These are phyloP conservation scores for Clepsis dumicolana DNA, from an alignment of 2,888 invertebrate species.

Conservation along the genomic window DNA sequence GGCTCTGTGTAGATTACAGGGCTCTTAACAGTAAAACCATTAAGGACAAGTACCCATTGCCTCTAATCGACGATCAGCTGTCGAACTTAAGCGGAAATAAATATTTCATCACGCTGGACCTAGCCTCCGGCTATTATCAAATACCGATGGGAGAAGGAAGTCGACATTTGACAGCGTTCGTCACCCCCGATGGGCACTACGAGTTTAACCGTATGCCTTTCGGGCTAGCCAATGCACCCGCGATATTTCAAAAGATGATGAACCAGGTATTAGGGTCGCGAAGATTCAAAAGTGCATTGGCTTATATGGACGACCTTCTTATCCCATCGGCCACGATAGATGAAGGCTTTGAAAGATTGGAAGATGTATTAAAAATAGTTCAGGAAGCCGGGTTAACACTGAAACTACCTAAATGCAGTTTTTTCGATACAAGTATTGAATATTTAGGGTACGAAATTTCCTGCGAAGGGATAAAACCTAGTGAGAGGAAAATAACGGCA, in stretches of 20 bases:
- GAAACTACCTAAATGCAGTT: constrained; percentile 34
- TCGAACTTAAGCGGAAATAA: constrained; percentile 52
- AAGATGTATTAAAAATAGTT: too few relatives aligned
- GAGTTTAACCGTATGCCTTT: constrained; percentile 56
- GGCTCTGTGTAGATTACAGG: constrained; percentile 50
- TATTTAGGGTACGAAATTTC: constrained; percentile 49
- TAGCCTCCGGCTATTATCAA: constrained; percentile 61
- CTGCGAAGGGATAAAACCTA: constrained; percentile 42
- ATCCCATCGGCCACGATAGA: too few relatives aligned
- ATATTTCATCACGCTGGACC: constrained; percentile 54
- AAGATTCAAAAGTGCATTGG: too few relatives aligned
- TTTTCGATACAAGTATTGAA: constrained; percentile 30
- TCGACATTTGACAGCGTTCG: constrained; percentile 49
- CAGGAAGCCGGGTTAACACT: too few relatives aligned
- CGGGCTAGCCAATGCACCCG: constrained; percentile 52
- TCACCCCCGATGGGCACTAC: constrained; percentile 53
- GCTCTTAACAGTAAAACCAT: constrained; percentile 50
- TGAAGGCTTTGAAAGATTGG: too few relatives aligned
- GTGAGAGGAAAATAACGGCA: constrained; percentile 37
- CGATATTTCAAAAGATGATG: too few relatives aligned
- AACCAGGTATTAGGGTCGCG: too few relatives aligned
- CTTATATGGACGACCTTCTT: too few relatives aligned
- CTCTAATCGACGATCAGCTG: constrained; percentile 46
- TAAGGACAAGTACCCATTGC: constrained; percentile 28
- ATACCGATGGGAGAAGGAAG: constrained; percentile 51